phyloP scores from a whole-genome alignment of 1,140 invertebrate genomes.

The Aphelinus certus region DNA sequence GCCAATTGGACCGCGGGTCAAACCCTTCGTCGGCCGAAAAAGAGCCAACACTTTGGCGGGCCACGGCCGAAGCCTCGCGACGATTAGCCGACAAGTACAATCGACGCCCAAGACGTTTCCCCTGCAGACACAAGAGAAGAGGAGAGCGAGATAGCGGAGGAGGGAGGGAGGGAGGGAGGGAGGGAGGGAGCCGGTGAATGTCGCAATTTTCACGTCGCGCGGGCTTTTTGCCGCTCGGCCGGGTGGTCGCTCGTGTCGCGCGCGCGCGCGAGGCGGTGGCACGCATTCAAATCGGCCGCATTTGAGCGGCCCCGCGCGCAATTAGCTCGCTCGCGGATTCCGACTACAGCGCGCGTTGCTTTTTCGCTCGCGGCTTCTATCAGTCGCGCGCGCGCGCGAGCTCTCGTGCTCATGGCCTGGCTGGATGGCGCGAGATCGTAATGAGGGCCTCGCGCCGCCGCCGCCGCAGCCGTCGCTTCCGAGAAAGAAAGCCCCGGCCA shows the following conservation, averaged over 20 bases:
- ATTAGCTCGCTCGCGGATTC: slow-evolving; percentile 28
- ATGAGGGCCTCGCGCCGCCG: slow-evolving; percentile 54
- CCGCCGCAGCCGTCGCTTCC: slow-evolving; percentile 43
- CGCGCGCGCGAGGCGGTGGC: not conserved
- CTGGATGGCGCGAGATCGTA: slow-evolving; percentile 36
- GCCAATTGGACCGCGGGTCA: no score
- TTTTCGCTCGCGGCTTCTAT: slow-evolving; percentile 24
- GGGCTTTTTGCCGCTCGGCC: not conserved
- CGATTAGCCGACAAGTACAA: no score
- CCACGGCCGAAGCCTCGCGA: no score
- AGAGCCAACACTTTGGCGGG: no score
- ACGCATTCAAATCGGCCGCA: slow-evolving; percentile 16
- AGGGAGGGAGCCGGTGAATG: not conserved
- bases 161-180: no score
- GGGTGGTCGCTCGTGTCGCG: not conserved
- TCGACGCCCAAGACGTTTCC: no score
- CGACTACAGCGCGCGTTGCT: not conserved
- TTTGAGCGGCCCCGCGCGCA: not conserved
- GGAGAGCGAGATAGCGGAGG: no score
- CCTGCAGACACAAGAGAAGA: no score
- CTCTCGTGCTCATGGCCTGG: not conserved
- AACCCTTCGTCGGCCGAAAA: no score
- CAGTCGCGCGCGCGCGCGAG: slow-evolving; percentile 25
- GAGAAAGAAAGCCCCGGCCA: slow-evolving; percentile 59
- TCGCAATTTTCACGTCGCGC: slow-evolving; percentile 1